Conservation (phyloP, 1,140 invertebrate species). For the Linepithema humile region DNA sequence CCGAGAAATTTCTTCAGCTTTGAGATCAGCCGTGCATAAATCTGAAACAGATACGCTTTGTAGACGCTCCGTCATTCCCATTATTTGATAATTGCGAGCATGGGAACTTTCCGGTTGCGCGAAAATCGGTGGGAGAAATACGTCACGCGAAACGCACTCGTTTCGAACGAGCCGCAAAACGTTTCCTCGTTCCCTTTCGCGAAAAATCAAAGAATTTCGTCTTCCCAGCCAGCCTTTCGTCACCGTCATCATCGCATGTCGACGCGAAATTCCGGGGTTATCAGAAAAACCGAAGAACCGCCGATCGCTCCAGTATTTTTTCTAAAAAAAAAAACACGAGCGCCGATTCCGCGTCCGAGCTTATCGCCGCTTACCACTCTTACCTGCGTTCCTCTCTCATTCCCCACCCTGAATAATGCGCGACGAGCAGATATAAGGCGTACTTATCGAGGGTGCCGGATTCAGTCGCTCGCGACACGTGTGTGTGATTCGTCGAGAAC, state of each 20-base stretch:
- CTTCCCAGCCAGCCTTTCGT: neutral
- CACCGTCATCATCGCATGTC: neutral
- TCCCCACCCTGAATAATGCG: constrained; percentile 47
- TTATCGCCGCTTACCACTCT: constrained; percentile 31
- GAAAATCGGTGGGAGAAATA: neutral
- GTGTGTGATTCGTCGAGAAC: constrained; percentile 1
- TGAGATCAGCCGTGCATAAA: too few relatives aligned
- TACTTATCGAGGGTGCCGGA: constrained; percentile 64
- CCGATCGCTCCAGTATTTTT: neutral
- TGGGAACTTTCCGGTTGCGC: neutral
- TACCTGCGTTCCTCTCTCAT: constrained; percentile 4
- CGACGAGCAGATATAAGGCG: constrained; percentile 70
- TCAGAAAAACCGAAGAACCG: neutral
- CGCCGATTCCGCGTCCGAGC: neutral
- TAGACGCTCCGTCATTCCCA: too few relatives aligned
- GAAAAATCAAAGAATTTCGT: too few relatives aligned
- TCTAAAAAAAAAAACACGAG: neutral
- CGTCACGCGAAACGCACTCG: neutral
- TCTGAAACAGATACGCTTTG: too few relatives aligned
- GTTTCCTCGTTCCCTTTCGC: neutral
- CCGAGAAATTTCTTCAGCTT: neutral
- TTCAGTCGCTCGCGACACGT: constrained; percentile 63
- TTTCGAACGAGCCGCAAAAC: neutral
- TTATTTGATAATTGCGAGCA: neutral
- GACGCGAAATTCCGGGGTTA: neutral